Base-by-base conservation (phyloP, 2,888 invertebrate species). In the Miltochrista miniata region DNA sequence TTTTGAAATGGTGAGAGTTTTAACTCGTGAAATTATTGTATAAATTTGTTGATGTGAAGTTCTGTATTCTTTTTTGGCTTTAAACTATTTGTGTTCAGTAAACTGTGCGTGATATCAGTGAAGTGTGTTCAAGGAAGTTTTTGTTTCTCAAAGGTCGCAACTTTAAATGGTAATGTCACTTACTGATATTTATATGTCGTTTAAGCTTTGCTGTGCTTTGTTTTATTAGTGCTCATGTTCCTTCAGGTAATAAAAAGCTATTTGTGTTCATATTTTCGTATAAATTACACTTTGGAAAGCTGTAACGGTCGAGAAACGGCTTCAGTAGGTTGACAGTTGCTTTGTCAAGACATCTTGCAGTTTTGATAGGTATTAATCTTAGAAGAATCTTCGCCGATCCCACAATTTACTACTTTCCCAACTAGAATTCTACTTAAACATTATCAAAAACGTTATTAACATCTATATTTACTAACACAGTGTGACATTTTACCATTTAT, bases 1-100 rank as follows among this genome's bases (percentile, higher is more conserved):
- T 85, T 87, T 88, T 85, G 74, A 84, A 87, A 89, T 83, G 76
- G 81, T 83, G 79, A 80, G 77, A 81, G 63, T 72, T 78, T 76
- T 79, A 76, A 70, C 65, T 70, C 59, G 68, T 70, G 61, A 70
- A 76, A 82, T 76, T 70, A 76, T 64, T 66, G 56, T 64, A 67
- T 62, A 67, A 79, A 76, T 74, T 72, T 56, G 61, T 65, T 55
- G 61, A 59, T 61, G 70, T 74, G 66, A 56, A 66, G 43, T 41
- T 64, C 45, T 68, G 58, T 56, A 62, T 55, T 53, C 37, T 54
- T 66, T 70, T 66, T 51, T 59, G 55, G 61, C 67, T 59, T 54
- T 70, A 70, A 69, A 60, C 61, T 66, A 65, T 49, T 49, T 55
- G 70, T 77, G 71, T 55, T 60, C 59, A 52, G 36, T 59, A 59